These are phyloP conservation scores for Creontiades dilutus DNA, from an alignment of 2,888 invertebrate genomes.

Conservation along the genomic window DNA sequence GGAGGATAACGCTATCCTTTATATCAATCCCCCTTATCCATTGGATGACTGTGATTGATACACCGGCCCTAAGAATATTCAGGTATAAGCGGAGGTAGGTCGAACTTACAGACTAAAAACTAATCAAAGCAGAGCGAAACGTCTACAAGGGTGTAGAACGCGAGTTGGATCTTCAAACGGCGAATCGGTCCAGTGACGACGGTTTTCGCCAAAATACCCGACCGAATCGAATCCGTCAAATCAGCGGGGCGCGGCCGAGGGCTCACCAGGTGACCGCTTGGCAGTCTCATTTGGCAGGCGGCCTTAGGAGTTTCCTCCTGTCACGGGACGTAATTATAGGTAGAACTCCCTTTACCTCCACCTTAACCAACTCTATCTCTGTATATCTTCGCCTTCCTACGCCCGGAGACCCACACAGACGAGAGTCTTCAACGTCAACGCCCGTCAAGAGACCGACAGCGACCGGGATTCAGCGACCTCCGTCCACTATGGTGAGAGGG, in stretches of 20 bases:
- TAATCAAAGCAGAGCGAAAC: background rate
- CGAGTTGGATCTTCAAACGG: background rate
- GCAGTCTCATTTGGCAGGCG: conserved; percentile 11
- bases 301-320: background rate
- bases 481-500: too few relatives aligned
- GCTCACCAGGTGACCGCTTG: conserved; percentile 24
- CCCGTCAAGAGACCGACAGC: background rate
- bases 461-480: background rate
- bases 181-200: background rate
- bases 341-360: too few relatives aligned
- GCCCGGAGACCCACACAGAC: background rate
- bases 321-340: background rate
- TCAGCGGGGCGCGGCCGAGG: conserved; percentile 9
- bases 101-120: too few relatives aligned
- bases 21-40: too few relatives aligned
- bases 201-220: background rate
- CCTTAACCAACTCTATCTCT: too few relatives aligned
- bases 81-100: too few relatives aligned
- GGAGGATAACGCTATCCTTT: too few relatives aligned
- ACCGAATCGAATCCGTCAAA: conserved; percentile 1
- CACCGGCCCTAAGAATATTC: too few relatives aligned
- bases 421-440: background rate
- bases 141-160: too few relatives aligned
- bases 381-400: too few relatives aligned
- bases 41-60: too few relatives aligned